Evolutionary conservation across 2,888 invertebrate genomes (phyloP), one percentile per base, ranked within the genome.

Genomic region (Branchellion lobata): DNA sequence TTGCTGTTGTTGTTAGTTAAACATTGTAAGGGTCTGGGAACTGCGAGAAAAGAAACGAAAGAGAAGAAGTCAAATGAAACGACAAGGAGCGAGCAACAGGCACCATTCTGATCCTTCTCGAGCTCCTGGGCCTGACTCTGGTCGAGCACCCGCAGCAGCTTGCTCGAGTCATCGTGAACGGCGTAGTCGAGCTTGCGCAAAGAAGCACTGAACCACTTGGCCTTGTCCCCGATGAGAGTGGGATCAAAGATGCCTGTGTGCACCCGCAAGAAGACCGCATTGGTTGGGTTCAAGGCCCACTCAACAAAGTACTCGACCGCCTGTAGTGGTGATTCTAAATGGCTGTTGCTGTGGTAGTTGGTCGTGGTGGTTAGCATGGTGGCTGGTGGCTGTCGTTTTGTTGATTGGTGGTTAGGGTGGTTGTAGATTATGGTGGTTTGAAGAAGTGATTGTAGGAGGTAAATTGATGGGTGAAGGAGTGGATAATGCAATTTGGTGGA

Each of bases 271-370:
- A 97, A 99, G 1, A 98, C 97, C 81, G 98, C 96, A 89, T 99
- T 99, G 84, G 93, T 94, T 0, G 99, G 99, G 0, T 96, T 95
- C 18, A 99, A 89, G 0, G 95, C 95, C 96, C 98, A 99, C 88
- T 99, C 99, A 0, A 98, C 98, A 83, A 98, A 91, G 88, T 95
- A 99, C 87, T 99, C 99, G 0, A 99, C 98, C 0, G 99, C 98
- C 91, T 93, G 88, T 8, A 18, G 18, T 0, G 33, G 24, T 53
- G n/a, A 18, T 74, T 8, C n/a, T 8, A 24, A n/a, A 18, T 51
- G 51, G 51, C 21, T 51, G 51, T 51, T 51, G n/a, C n/a, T n/a
- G n/a, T n/a, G n/a, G n/a, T n/a, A n/a, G n/a, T n/a, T n/a, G n/a
- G n/a, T n/a, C n/a, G n/a, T n/a, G n/a, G 11, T 51, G 51, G 51